Conservation (phyloP, 2,888 invertebrate genomes). For the Macrosiphum euphorbiae region DNA sequence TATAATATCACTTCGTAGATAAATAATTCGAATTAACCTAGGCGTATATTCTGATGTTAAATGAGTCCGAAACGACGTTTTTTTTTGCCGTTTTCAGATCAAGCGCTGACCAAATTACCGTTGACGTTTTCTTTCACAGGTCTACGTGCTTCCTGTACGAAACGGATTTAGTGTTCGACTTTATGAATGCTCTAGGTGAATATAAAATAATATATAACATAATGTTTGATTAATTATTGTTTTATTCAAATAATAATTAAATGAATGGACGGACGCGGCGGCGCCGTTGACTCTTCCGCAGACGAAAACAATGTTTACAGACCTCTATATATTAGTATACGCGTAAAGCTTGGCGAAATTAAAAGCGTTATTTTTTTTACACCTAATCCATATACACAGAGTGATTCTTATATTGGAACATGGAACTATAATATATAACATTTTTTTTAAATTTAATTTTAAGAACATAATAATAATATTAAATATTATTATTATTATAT, state of each 20-base stretch:
- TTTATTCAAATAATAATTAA: not conserved
- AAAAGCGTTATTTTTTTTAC: not conserved
- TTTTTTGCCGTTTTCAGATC: constrained; percentile 48
- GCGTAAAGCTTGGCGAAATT: not conserved
- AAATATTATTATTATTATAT: not conserved
- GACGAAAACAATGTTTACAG: not conserved
- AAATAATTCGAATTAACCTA: too few relatives aligned
- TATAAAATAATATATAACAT: not conserved
- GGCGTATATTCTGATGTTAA: not conserved
- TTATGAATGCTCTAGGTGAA: constrained; percentile 72
- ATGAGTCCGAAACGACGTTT: not conserved
- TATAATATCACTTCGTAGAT: too few relatives aligned
- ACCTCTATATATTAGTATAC: not conserved
- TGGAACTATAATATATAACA: not conserved
- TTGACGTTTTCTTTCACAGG: constrained; percentile 72
- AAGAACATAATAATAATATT: not conserved
- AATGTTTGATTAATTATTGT: not conserved
- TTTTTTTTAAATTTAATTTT: not conserved
- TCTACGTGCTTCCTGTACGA: constrained; percentile 71
- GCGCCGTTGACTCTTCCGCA: not conserved
- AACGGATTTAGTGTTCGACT: constrained; percentile 72
- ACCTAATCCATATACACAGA: not conserved
- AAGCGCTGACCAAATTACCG: constrained; percentile 68
- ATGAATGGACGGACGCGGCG: not conserved
- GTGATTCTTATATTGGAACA: not conserved